phyloP scores from a whole-genome alignment of 2,797 vertebrate genomes.

The Gallinago stenura region DNA sequence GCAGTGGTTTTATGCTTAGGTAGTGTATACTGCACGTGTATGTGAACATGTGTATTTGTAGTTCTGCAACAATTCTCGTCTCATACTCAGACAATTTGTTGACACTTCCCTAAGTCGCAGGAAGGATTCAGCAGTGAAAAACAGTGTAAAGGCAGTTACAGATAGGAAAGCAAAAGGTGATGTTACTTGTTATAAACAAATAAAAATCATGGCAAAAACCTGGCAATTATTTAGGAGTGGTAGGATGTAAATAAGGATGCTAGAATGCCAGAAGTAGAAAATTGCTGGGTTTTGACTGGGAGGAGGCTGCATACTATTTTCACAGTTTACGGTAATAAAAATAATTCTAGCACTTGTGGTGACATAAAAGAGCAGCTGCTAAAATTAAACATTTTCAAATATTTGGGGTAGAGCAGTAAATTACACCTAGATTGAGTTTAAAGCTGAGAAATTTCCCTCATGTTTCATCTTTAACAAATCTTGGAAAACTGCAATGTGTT shows the following conservation, averaged over 20 bases:
- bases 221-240: background rate
- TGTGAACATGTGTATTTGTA: background rate
- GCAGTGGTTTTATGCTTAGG: background rate
- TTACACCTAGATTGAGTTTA: conserved; percentile 9
- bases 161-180: background rate
- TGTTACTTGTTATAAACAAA: background rate
- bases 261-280: background rate
- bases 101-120: background rate
- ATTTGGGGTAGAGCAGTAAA: background rate
- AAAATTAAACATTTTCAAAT: conserved; percentile 10
- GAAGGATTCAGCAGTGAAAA: background rate
- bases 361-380: background rate
- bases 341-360: conserved; percentile 16
- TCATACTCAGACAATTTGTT: background rate
- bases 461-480: background rate
- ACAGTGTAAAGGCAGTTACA: background rate
- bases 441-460: background rate
- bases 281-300: conserved; percentile 3
- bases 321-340: conserved; percentile 47
- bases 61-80: background rate
- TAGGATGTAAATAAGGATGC: background rate
- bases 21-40: background rate
- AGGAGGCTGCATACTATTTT: conserved; percentile 20
- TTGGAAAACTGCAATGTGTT: background rate
- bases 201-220: background rate